These are phyloP conservation scores for Steatornis caripensis DNA, from an alignment of 2,113 vertebrate genomes.

Conservation along the genomic window DNA sequence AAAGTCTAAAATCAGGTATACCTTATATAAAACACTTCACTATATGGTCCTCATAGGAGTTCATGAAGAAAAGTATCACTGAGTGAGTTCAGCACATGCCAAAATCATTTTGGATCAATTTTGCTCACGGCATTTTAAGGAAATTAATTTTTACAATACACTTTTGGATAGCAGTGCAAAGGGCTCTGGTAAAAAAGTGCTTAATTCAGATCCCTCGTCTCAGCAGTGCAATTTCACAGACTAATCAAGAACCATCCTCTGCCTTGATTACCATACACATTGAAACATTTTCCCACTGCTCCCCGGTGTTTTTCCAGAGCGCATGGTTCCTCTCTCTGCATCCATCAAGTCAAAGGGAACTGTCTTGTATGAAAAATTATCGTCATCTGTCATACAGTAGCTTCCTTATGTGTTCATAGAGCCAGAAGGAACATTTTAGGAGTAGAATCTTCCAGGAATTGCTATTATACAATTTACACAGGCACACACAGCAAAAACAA, in stretches of 20 bases:
- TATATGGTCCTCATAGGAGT: not conserved
- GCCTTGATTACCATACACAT: slow-evolving; percentile 50
- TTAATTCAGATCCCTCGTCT: not conserved
- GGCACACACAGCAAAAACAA: not conserved
- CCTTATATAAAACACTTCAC: slow-evolving; percentile 36
- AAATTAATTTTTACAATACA: slow-evolving; percentile 67
- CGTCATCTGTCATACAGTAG: slow-evolving; percentile 21
- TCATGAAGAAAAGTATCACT: slow-evolving; percentile 26
- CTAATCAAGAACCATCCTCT: slow-evolving; percentile 49
- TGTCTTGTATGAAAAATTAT: slow-evolving; percentile 52
- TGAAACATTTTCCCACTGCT: slow-evolving; percentile 16
- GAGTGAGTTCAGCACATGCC: slow-evolving; percentile 50
- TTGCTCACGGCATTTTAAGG: slow-evolving; percentile 47
- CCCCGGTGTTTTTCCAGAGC: slow-evolving; percentile 35
- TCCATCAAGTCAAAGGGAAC: slow-evolving; percentile 51
- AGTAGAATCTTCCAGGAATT: not conserved
- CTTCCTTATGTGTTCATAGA: slow-evolving; percentile 4
- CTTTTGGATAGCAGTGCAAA: slow-evolving; percentile 40
- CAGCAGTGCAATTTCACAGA: slow-evolving; percentile 16
- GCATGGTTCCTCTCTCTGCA: not conserved
- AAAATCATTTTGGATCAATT: slow-evolving; percentile 59
- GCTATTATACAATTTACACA: slow-evolving; percentile 5
- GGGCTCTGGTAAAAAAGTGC: slow-evolving; percentile 45
- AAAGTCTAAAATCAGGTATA: slow-evolving; percentile 36
- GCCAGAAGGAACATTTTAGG: slow-evolving; percentile 17